phyloP scores from a whole-genome alignment of 2,113 vertebrate species.

The Orientallactaga bullata region DNA sequence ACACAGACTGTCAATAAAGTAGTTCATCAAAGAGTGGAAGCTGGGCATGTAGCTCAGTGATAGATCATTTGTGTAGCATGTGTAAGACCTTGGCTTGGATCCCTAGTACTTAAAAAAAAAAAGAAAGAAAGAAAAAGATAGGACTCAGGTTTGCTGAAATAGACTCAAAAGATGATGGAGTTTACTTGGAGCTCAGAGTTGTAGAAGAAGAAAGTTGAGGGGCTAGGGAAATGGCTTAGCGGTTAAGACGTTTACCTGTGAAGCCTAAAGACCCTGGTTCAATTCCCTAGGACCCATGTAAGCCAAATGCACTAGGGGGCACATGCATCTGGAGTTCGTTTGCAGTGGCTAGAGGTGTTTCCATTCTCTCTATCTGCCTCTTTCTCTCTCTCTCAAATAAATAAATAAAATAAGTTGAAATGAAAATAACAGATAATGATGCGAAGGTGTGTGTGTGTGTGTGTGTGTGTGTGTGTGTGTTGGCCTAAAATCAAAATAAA shows the following conservation, averaged over 20 bases:
- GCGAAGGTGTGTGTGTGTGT: background rate
- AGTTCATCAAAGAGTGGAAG: background rate
- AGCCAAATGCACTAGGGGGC: too few species aligned
- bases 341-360: too few species aligned
- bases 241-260: too few species aligned
- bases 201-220: constrained; percentile 41
- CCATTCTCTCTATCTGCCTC: too few species aligned
- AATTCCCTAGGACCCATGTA: too few species aligned
- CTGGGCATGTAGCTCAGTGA: background rate
- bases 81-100: background rate
- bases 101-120: background rate
- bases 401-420: too few species aligned
- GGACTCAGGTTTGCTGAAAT: background rate
- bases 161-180: constrained; percentile 28
- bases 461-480: background rate
- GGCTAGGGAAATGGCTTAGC: too few species aligned
- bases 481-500: background rate
- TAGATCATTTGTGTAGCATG: background rate
- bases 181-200: constrained; percentile 38
- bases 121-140: background rate
- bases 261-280: too few species aligned
- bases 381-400: too few species aligned
- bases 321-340: too few species aligned
- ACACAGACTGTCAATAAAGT: constrained; percentile 1
- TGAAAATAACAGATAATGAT: background rate